These are phyloP conservation scores for Enoplosus armatus DNA, from an alignment of 2,797 vertebrate species.

Conservation along the genomic window DNA sequence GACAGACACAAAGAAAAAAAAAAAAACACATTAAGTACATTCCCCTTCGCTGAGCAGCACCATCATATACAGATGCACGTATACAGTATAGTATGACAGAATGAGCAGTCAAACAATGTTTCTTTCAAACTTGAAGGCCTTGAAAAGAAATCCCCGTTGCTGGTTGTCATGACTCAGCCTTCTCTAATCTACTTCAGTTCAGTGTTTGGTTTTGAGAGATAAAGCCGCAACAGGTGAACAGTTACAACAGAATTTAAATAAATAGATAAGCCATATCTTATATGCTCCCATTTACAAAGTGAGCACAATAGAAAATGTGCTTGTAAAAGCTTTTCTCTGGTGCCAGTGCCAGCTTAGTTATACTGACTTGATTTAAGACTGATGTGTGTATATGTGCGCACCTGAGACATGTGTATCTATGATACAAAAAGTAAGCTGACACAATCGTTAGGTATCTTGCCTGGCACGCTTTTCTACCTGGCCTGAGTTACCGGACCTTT, in stretches of 20 bases:
- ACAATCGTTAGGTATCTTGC: background rate
- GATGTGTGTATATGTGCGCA: background rate
- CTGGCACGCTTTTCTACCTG: background rate
- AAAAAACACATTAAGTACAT: background rate
- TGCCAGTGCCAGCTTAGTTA: background rate
- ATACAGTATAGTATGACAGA: background rate
- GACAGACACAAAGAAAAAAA: constrained; percentile 6
- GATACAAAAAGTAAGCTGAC: background rate
- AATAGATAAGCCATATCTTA: constrained; percentile 8
- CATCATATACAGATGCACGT: background rate
- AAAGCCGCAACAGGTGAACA: background rate
- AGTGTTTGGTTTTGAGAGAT: background rate
- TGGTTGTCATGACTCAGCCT: background rate
- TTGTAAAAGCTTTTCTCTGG: background rate
- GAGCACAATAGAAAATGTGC: constrained; percentile 26
- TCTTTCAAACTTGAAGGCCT: background rate
- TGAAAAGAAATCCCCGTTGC: no score
- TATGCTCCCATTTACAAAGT: constrained; percentile 4
- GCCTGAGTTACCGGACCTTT: background rate
- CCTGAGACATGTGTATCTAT: background rate
- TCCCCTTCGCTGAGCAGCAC: background rate
- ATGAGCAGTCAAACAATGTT: background rate
- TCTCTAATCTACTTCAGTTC: background rate
- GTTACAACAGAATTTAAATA: background rate
- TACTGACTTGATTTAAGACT: background rate